Evolutionary conservation across 2,888 invertebrate genomes (phyloP).

Genomic region (Eupithecia pulchellata): DNA sequence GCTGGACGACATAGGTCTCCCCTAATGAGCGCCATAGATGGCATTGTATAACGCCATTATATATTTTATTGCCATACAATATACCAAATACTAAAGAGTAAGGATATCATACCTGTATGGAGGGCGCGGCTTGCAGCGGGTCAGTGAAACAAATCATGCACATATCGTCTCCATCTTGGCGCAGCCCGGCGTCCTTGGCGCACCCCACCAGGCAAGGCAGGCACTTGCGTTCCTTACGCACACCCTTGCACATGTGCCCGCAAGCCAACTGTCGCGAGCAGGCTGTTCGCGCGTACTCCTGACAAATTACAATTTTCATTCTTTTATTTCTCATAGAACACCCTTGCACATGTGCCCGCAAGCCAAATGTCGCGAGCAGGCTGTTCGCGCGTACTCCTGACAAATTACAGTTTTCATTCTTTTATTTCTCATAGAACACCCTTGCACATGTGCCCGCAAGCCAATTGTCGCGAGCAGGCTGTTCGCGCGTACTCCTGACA

Average conservation of each 20-base stretch:
- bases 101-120: constrained; percentile 89
- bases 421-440: too few relatives aligned
- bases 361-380: constrained; percentile 92
- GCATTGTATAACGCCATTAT: too few relatives aligned
- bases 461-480: constrained; percentile 92
- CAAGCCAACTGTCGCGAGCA: constrained; percentile 93
- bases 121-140: constrained; percentile 97
- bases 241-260: constrained; percentile 97
- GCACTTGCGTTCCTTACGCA: constrained; percentile 93
- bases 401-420: background rate
- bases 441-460: constrained; percentile 97
- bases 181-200: constrained; percentile 89
- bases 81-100: too few relatives aligned
- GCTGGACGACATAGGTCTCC: too few relatives aligned
- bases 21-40: too few relatives aligned
- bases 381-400: constrained; percentile 91
- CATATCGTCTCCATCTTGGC: constrained; percentile 99
- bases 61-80: too few relatives aligned
- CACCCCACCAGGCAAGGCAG: constrained; percentile 97
- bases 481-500: constrained; percentile 90
- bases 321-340: too few relatives aligned
- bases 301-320: background rate
- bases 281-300: constrained; percentile 92
- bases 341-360: constrained; percentile 98
- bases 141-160: constrained; percentile 99